These are phyloP conservation scores for Penaeus vannamei DNA, from an alignment of 1,140 invertebrate species.

Conservation along the genomic window DNA sequence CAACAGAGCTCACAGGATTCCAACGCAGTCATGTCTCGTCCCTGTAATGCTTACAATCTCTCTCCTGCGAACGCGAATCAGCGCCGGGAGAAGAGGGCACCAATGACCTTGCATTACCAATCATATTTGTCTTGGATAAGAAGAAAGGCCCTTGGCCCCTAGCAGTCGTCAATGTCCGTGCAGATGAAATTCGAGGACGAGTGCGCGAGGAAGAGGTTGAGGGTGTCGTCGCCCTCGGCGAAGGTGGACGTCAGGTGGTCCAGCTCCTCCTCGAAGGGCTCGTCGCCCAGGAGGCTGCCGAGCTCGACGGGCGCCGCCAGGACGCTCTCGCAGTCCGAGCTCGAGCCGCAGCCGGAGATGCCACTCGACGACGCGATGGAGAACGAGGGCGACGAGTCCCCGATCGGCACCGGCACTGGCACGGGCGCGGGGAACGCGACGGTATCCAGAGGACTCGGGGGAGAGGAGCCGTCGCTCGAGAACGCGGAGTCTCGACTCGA, in stretches of 20 bases:
- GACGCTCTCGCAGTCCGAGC: conserved; percentile 66
- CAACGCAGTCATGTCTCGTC: not conserved
- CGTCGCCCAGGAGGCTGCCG: conserved; percentile 63
- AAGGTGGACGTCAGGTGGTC: conserved; percentile 66
- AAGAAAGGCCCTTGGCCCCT: not conserved
- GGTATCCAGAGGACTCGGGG: conserved; percentile 59
- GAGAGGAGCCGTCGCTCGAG: conserved; percentile 57
- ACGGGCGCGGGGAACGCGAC: conserved; percentile 21
- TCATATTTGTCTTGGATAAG: too few relatives aligned
- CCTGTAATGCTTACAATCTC: too few relatives aligned
- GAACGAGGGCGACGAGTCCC: conserved; percentile 63
- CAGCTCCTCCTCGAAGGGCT: conserved; percentile 68
- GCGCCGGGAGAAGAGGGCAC: too few relatives aligned
- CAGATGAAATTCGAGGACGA: conserved; percentile 65
- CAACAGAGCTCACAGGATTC: not conserved
- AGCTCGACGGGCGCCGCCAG: conserved; percentile 57
- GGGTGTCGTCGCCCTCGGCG: conserved; percentile 63
- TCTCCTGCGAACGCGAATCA: too few relatives aligned
- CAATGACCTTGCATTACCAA: too few relatives aligned
- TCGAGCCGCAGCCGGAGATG: conserved; percentile 52
- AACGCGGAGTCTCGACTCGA: conserved; percentile 56
- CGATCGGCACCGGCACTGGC: conserved; percentile 51
- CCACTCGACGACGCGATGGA: conserved; percentile 56
- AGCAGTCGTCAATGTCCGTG: conserved; percentile 63
- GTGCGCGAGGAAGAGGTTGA: conserved; percentile 67